phyloP scores from a whole-genome alignment of 2,113 vertebrate genomes.

The Pyrgilauda ruficollis region DNA sequence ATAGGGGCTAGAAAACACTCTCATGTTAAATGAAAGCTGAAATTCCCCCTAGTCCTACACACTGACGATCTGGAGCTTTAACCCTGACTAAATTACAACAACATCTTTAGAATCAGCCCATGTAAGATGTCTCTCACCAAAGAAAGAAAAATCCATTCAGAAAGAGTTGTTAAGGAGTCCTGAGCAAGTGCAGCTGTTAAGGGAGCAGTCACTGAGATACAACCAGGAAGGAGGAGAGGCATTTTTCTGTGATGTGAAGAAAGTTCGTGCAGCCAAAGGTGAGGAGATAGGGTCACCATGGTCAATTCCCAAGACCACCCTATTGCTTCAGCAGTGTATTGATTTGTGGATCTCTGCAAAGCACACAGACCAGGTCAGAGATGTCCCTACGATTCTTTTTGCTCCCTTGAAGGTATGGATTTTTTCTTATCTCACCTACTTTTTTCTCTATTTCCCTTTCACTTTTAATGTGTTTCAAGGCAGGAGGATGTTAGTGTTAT shows the following conservation, averaged over 20 bases:
- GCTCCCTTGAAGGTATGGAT: background rate
- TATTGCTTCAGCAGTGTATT: background rate
- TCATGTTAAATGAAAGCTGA: conserved; percentile 8
- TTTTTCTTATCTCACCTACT: background rate
- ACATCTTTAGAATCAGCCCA: background rate
- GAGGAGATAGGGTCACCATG: background rate
- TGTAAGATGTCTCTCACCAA: background rate
- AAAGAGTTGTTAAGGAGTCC: background rate
- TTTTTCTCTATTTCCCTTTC: background rate
- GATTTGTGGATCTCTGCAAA: conserved; percentile 40
- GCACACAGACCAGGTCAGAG: background rate
- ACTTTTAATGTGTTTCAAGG: background rate
- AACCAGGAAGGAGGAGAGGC: conserved; percentile 4
- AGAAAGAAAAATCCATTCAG: conserved; percentile 31
- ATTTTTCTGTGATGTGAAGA: conserved; percentile 6
- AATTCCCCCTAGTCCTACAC: background rate
- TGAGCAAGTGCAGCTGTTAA: conserved; percentile 3
- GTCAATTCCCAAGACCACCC: background rate
- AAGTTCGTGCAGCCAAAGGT: background rate
- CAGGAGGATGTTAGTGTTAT: background rate
- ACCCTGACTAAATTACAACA: background rate
- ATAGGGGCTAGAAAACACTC: conserved; percentile 15
- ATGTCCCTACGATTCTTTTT: conserved; percentile 10
- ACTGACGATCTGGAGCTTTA: conserved; percentile 17
- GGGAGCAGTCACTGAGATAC: background rate